phyloP scores from a whole-genome alignment of 2,113 vertebrate species.

The Triplophysa dalaica region DNA sequence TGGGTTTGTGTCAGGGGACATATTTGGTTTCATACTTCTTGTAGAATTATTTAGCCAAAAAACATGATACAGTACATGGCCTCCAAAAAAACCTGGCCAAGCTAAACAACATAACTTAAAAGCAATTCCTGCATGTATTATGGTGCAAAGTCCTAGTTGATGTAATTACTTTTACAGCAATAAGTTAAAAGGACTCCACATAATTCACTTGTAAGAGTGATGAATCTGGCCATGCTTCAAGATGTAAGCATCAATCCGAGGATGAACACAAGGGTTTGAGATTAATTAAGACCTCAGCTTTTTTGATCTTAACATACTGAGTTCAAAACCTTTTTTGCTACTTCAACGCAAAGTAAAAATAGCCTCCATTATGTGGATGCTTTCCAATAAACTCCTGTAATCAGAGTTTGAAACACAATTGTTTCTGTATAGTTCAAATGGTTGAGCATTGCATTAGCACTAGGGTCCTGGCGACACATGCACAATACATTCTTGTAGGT shows the following conservation, averaged over 20 bases:
- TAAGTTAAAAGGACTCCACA: not conserved
- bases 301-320: too few relatives aligned
- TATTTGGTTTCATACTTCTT: not conserved
- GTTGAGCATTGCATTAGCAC: too few relatives aligned
- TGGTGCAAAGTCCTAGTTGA: not conserved
- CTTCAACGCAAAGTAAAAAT: too few relatives aligned
- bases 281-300: too few relatives aligned
- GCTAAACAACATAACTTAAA: slow-evolving; percentile 2
- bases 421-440: too few relatives aligned
- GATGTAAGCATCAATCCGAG: not conserved
- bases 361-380: too few relatives aligned
- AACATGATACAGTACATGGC: not conserved
- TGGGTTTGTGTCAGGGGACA: slow-evolving; percentile 15
- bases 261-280: too few relatives aligned
- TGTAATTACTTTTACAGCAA: slow-evolving; percentile 1
- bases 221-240: not conserved
- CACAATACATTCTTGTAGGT: too few relatives aligned
- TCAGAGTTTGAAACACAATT: too few relatives aligned
- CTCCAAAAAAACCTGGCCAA: not conserved
- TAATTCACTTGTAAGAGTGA: slow-evolving; percentile 4
- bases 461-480: too few relatives aligned
- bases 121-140: slow-evolving; percentile 26
- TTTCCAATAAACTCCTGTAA: too few relatives aligned
- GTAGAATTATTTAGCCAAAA: not conserved
- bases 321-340: too few relatives aligned